Evolutionary conservation across 2,113 vertebrate species (phyloP).

Genomic region (Sardina pilchardus): DNA sequence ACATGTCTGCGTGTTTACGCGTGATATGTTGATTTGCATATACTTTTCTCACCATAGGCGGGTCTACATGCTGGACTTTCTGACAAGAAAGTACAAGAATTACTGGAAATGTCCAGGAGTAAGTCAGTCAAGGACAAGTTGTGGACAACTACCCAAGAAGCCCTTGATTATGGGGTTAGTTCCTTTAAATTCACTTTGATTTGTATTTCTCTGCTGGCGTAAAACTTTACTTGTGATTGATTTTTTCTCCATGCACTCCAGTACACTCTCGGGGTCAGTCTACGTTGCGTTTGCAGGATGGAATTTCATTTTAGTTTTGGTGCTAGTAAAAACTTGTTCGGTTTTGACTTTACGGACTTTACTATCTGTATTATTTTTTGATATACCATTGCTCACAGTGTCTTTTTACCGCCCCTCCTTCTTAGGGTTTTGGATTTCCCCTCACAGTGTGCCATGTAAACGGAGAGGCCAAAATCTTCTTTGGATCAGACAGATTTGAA

Average conservation of each 20-base stretch:
- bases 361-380: background rate
- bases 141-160: background rate
- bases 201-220: background rate
- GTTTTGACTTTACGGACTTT: too few relatives aligned
- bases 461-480: slow-evolving; percentile 10
- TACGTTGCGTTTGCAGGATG: too few relatives aligned
- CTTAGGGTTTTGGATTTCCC: background rate
- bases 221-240: background rate
- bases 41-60: background rate
- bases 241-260: background rate
- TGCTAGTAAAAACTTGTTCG: too few relatives aligned
- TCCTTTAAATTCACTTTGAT: background rate
- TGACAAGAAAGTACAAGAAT: background rate
- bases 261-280: too few relatives aligned
- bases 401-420: background rate
- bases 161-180: slow-evolving; percentile 13
- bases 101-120: background rate
- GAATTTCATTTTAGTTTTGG: too few relatives aligned
- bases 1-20: background rate
- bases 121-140: background rate
- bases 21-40: background rate
- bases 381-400: background rate
- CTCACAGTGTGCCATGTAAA: background rate
- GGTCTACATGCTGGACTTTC: background rate
- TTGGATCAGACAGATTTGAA: slow-evolving; percentile 16